Evolutionary conservation across 2,113 vertebrate species (phyloP), one percentile per base, ranked within the genome.

Genomic region (Rhea americana): DNA sequence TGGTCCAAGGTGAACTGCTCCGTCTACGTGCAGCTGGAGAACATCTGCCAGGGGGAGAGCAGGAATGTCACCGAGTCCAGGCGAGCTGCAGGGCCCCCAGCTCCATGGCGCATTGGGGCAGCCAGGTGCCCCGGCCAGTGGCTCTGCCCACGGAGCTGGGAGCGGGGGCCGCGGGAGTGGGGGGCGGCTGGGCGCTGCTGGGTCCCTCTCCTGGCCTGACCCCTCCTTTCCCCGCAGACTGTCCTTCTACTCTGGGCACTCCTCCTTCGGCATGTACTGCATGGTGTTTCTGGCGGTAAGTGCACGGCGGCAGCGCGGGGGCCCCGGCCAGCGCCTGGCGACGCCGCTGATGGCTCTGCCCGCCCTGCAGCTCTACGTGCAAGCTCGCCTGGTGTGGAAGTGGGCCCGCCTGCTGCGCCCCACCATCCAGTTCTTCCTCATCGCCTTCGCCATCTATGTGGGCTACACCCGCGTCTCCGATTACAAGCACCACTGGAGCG

Each of bases 211-310:
- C 1, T 3, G 13, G 45, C 25, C 47, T 80, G 15, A 59, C 20
- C 13, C 28, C 11, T 55, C 8, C 11, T 7, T 41, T 78, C 18
- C 82, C 70, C 35, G 7, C 94, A 99, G 99, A 81, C 89, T 99
- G 67, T 99, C 99, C 14, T 99, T 99, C 97, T 99, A 99, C 85
- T 99, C 99, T 0, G 99, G 99, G 8, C 99, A 99, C 94, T 99
- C 99, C 3, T 99, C 99, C 61, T 99, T 99, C 16, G 99, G 98
- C 71, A 99, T 99, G 99, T 99, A 99, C 97, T 99, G 99, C 96
- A 99, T 99, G 99, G 95, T 99, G 82, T 99, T 99, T 96, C 96
- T 99, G 37, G 98, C 98, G 82, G 99, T 99, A 94, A 99, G 99
- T 98, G 68, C 79, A 11, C 0, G 0, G 0, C 0, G 4, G 11